Base-by-base conservation (phyloP, 1,140 invertebrate genomes). In the Scaptomyza graminum region DNA sequence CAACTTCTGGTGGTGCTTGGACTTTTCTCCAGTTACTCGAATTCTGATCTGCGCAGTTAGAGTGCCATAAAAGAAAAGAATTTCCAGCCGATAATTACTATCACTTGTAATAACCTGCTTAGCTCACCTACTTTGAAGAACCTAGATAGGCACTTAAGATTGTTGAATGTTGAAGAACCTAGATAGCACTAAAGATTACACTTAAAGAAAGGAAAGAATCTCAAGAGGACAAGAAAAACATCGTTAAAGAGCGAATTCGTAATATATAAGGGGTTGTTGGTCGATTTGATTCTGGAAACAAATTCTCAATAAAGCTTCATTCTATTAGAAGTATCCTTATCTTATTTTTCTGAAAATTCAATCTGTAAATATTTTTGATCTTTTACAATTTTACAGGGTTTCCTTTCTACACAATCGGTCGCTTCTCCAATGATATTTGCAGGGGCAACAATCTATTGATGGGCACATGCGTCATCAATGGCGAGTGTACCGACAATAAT, bases 401-500 rank as follows among this genome's bases (percentile, higher is more conserved):
- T 80, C 95, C 95, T 2, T 93, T 95, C 61, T 94, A 95, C 55
- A 95, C 95, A 72, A 94, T 96, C 16, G 94, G 96, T 13, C 93
- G 95, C 43, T 96, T 96, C 90, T 93, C 93, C 13, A 96, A 96
- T 83, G 93, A 93, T 4, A 93, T 94, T 39, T 96, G 95, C 79
- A 88, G 92, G 3, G 94, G 93, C 34, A 93, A 93, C 4, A 95
- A 94, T 79, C 93, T 93, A 18, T 93, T 96, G 61, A 93, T 93
- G 67, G 96, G 96, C 9, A 96, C 95, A 0, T 97, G 96, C 79
- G 94, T 96, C 28, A 95, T 96, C 5, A 93, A 94, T 65, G 92
- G 94, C 31, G 95, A 97, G 90, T 97, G 96, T 77, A 87, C 92
- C n/a, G 93, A 94, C 74, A 93, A 95, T 15, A 94, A 94, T 52